Evolutionary conservation across 64 coral and sea anemone species (phyloP).

Genomic region (Pocillopora damicornis): DNA sequence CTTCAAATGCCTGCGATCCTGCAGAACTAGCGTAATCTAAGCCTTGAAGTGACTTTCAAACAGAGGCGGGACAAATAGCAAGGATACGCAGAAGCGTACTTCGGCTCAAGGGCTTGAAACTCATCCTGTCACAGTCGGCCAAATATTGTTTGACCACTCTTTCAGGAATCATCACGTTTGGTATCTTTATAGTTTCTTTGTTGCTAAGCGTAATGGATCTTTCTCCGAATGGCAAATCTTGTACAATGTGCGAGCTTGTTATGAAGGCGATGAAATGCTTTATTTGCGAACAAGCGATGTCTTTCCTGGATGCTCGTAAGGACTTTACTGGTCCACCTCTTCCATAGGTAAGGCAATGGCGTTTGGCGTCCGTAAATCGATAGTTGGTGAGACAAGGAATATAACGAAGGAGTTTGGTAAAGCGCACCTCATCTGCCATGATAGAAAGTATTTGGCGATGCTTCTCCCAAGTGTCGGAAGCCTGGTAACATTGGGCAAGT

Average conservation of each 20-base stretch:
- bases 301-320: no score
- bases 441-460: no score
- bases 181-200: constrained; percentile 54
- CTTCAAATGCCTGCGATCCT: constrained; percentile 52
- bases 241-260: constrained; percentile 45
- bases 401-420: no score
- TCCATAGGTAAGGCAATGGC: no score
- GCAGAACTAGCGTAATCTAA: constrained; percentile 31
- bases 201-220: constrained; percentile 49
- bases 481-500: no score
- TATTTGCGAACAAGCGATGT: no score
- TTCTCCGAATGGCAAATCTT: constrained; percentile 49
- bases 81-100: constrained; percentile 47
- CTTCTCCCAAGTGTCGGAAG: no score
- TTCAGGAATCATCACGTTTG: constrained; percentile 51
- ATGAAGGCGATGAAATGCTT: constrained; percentile 9
- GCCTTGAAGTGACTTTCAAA: constrained; percentile 39
- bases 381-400: no score
- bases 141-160: constrained; percentile 42
- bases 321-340: no score
- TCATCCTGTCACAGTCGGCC: constrained; percentile 14
- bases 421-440: no score
- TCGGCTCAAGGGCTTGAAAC: constrained; percentile 32
- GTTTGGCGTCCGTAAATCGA: no score
- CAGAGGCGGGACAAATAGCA: constrained; percentile 46